A percentile compares a stretch with the other conserved stretches of the same genome.
phyloP scores from a whole-genome alignment of 2,888 invertebrate species.

The Imbricaverruca yamaguchii region DNA sequence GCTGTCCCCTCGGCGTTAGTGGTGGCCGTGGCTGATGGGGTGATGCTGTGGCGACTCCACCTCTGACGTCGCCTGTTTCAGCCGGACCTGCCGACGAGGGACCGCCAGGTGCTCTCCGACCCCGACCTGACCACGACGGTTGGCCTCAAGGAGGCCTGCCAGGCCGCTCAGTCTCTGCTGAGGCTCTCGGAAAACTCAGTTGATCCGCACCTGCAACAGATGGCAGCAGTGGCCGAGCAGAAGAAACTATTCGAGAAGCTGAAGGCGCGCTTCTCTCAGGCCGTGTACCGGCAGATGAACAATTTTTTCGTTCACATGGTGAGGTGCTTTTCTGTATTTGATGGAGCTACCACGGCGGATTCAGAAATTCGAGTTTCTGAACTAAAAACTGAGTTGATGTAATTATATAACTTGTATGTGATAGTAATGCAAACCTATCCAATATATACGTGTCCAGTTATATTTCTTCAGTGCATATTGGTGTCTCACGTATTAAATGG shows the following conservation, averaged over 20 bases:
- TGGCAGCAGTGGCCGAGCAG: conserved; percentile 66
- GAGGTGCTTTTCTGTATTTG: conserved; percentile 27
- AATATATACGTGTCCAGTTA: no score
- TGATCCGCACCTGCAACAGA: conserved; percentile 10
- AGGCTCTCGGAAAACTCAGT: neutral
- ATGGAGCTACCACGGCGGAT: no score
- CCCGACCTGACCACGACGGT: conserved; percentile 60
- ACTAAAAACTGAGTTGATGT: no score
- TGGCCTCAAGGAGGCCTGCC: conserved; percentile 51
- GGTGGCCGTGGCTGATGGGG: no score
- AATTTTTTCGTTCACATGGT: conserved; percentile 84
- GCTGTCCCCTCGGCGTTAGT: no score
- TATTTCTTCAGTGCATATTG: no score
- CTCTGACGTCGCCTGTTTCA: conserved; percentile 39
- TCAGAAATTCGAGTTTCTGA: no score
- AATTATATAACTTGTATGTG: no score
- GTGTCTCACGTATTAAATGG: no score
- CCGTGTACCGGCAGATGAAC: conserved; percentile 81
- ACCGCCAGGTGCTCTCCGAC: conserved; percentile 60
- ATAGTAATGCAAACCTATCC: no score
- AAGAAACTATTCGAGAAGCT: conserved; percentile 66
- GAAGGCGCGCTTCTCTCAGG: conserved; percentile 68
- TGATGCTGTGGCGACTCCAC: no score
- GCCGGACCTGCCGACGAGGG: conserved; percentile 59
- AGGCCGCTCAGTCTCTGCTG: conserved; percentile 6